These are phyloP conservation scores for Clarias gariepinus DNA, from an alignment of 2,113 vertebrate genomes.

Conservation along the genomic window DNA sequence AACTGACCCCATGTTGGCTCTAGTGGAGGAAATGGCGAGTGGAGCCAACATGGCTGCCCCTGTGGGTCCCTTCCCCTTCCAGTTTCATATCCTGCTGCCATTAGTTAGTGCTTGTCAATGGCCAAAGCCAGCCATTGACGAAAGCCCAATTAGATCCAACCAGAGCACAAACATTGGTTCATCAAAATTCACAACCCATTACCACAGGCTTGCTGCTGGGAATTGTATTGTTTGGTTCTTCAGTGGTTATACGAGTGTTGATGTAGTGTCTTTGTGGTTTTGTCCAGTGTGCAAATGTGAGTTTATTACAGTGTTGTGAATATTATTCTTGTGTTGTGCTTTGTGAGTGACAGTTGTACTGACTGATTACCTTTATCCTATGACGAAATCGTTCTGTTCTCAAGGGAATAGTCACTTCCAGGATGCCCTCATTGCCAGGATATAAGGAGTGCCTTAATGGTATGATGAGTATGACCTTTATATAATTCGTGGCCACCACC, in stretches of 20 bases:
- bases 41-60: slow-evolving; percentile 77
- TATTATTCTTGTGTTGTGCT: slow-evolving; percentile 36
- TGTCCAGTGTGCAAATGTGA: slow-evolving; percentile 35
- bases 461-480: background rate
- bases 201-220: slow-evolving; percentile 71
- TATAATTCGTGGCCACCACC: no score
- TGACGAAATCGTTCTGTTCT: background rate
- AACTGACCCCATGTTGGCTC: slow-evolving; percentile 76
- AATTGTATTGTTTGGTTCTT: slow-evolving; percentile 54
- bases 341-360: slow-evolving; percentile 5
- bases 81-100: slow-evolving; percentile 65
- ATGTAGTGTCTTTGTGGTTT: slow-evolving; percentile 45
- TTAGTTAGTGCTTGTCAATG: slow-evolving; percentile 73
- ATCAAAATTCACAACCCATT: slow-evolving; percentile 63
- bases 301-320: slow-evolving; percentile 39
- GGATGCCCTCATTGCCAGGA: background rate
- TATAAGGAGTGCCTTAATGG: background rate
- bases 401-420: slow-evolving; percentile 1
- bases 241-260: slow-evolving; percentile 43
- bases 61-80: slow-evolving; percentile 64
- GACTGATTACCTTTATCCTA: background rate
- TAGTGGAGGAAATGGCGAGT: slow-evolving; percentile 63
- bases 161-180: slow-evolving; percentile 51
- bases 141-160: slow-evolving; percentile 64
- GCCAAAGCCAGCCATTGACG: slow-evolving; percentile 69